Percentiles rank a stretch among this genome's conserved stretches.
Evolutionary conservation across 2,888 invertebrate genomes (phyloP).

Genomic region (Cristatella mucedo): DNA sequence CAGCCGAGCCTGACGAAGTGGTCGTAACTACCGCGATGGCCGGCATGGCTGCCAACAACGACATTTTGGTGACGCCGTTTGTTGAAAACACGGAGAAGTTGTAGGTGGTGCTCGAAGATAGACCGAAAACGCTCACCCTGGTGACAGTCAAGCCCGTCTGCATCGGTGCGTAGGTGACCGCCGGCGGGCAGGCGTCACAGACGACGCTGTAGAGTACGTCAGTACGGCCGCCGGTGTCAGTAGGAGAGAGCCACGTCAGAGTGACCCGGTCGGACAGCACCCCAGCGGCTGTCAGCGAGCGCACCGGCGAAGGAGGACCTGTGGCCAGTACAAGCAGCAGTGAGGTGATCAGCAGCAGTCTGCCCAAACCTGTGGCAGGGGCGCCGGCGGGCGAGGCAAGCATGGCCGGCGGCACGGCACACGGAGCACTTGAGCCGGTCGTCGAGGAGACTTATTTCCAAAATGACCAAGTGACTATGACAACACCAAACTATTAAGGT

Average conservation of each 20-base stretch:
- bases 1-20: too few species aligned
- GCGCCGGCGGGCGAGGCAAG: too few species aligned
- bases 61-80: conserved; percentile 77
- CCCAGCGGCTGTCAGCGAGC: conserved; percentile 70
- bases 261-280: conserved; percentile 82
- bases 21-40: too few species aligned
- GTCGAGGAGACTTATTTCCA: too few species aligned
- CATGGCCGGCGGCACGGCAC: too few species aligned
- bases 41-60: too few species aligned
- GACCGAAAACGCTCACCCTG: conserved; percentile 71
- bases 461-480: too few species aligned
- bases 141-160: conserved; percentile 72
- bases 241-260: conserved; percentile 71
- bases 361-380: too few species aligned
- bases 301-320: conserved; percentile 78
- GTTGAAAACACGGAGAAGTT: conserved; percentile 74
- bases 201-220: conserved; percentile 71
- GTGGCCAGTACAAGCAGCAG: too few species aligned
- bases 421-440: too few species aligned
- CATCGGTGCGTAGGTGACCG: conserved; percentile 53
- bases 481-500: too few species aligned
- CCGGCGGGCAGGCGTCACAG: conserved; percentile 59
- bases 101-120: conserved; percentile 80
- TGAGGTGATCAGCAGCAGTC: too few species aligned
- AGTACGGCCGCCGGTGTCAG: conserved; percentile 58